These are phyloP conservation scores for Camelus bactrianus DNA, from an alignment of 2,113 vertebrate genomes.

Conservation along the genomic window DNA sequence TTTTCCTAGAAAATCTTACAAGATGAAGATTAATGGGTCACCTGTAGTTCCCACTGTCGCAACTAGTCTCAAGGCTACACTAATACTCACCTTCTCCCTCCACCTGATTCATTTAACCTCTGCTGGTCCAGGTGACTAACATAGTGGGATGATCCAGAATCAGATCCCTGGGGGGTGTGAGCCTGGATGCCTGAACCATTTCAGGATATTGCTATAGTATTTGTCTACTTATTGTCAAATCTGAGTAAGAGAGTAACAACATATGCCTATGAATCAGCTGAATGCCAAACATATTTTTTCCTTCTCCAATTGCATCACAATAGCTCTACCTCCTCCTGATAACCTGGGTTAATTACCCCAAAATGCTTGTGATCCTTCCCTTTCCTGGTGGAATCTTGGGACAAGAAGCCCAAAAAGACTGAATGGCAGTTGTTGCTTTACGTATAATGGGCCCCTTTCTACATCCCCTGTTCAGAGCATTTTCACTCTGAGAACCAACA, in stretches of 20 bases:
- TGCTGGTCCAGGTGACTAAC: not conserved
- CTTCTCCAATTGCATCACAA: not conserved
- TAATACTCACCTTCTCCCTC: not conserved
- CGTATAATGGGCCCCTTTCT: too few species aligned
- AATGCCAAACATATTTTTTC: not conserved
- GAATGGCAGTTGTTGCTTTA: not conserved
- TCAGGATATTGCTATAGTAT: not conserved
- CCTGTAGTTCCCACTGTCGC: not conserved
- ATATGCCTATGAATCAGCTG: not conserved
- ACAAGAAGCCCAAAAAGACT: not conserved
- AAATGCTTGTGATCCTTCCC: not conserved
- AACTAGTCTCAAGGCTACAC: not conserved
- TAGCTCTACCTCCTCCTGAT: not conserved
- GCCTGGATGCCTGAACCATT: not conserved
- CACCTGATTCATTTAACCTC: not conserved
- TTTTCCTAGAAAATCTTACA: not conserved
- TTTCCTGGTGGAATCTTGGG: not conserved
- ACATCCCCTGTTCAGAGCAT: not conserved
- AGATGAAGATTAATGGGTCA: not conserved
- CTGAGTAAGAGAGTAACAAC: not conserved
- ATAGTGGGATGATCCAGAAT: not conserved
- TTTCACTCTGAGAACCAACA: not conserved
- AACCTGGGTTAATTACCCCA: not conserved
- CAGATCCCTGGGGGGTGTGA: not conserved
- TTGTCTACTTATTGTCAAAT: not conserved